Conservation (phyloP, 2,888 invertebrate species). For the Hanleya hanleyi region DNA sequence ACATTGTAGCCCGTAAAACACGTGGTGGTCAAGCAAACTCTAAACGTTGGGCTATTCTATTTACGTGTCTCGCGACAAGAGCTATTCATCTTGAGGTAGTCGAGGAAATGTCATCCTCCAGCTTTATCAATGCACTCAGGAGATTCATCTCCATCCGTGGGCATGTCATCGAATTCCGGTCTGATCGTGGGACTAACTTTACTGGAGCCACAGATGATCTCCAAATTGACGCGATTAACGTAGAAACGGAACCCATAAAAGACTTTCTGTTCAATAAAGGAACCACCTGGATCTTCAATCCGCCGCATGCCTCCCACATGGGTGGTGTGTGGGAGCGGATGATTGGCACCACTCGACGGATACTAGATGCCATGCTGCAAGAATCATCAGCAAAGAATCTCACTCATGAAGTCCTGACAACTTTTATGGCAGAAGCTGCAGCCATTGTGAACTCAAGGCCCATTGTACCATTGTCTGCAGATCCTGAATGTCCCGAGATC, state of each 20-base stretch:
- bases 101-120: constrained; percentile 27
- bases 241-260: constrained; percentile 19
- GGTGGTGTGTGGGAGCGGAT: constrained; percentile 7
- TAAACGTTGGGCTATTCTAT: constrained; percentile 39
- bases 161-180: constrained; percentile 22
- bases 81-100: constrained; percentile 38
- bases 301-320: constrained; percentile 13
- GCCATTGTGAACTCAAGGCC: constrained; percentile 37
- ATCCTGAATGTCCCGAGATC: constrained; percentile 17
- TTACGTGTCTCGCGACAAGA: constrained; percentile 33
- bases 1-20: constrained; percentile 23
- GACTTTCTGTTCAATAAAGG: background rate
- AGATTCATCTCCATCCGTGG: constrained; percentile 34
- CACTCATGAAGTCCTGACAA: constrained; percentile 6
- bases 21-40: constrained; percentile 29
- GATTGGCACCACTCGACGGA: background rate
- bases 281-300: constrained; percentile 11
- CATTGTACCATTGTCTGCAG: constrained; percentile 21
- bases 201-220: constrained; percentile 26
- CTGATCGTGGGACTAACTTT: constrained; percentile 35
- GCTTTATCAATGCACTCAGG: constrained; percentile 35
- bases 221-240: constrained; percentile 13
- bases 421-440: constrained; percentile 21
- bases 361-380: background rate
- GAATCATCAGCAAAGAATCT: background rate